Evolutionary conservation across 2,797 vertebrate genomes (phyloP).

Genomic region (Etheostoma nigrum): DNA sequence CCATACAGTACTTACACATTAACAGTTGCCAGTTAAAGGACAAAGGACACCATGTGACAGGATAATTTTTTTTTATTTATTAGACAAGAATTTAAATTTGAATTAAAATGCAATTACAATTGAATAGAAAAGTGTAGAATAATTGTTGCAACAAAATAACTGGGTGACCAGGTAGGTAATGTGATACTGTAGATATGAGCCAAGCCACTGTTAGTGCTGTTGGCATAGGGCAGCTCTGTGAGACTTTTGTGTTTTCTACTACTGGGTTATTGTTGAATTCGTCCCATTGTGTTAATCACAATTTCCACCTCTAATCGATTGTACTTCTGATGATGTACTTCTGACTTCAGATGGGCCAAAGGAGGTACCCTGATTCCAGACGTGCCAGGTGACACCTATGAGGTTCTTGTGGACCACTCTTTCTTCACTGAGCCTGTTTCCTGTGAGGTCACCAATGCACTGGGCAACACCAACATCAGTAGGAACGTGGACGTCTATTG

Average conservation of each 20-base stretch:
- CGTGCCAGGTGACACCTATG: constrained; percentile 88
- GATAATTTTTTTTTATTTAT: too few relatives aligned
- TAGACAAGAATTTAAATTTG: too few relatives aligned
- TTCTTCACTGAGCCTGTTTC: constrained; percentile 93
- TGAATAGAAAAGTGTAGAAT: too few relatives aligned
- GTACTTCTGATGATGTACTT: not conserved
- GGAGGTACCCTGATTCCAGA: constrained; percentile 90
- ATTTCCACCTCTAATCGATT: not conserved
- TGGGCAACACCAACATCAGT: constrained; percentile 94
- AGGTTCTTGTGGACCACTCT: constrained; percentile 90
- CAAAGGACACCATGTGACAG: too few relatives aligned
- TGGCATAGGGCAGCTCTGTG: not conserved
- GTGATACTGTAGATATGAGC: too few relatives aligned
- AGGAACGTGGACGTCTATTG: constrained; percentile 93
- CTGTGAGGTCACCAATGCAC: constrained; percentile 92
- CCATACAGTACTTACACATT: too few relatives aligned
- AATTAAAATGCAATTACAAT: too few relatives aligned
- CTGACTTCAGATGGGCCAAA: constrained; percentile 89
- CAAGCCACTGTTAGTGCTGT: not conserved
- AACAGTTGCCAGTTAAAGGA: too few relatives aligned
- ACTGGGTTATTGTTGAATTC: too few relatives aligned
- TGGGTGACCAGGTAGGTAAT: too few relatives aligned
- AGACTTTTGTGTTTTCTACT: not conserved
- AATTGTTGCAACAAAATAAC: too few relatives aligned
- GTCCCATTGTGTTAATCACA: too few relatives aligned